Percentiles rank a stretch among this genome's conserved stretches.
These are phyloP conservation scores for Monodelphis domestica DNA, from an alignment of 2,797 vertebrate genomes.

Conservation along the genomic window DNA sequence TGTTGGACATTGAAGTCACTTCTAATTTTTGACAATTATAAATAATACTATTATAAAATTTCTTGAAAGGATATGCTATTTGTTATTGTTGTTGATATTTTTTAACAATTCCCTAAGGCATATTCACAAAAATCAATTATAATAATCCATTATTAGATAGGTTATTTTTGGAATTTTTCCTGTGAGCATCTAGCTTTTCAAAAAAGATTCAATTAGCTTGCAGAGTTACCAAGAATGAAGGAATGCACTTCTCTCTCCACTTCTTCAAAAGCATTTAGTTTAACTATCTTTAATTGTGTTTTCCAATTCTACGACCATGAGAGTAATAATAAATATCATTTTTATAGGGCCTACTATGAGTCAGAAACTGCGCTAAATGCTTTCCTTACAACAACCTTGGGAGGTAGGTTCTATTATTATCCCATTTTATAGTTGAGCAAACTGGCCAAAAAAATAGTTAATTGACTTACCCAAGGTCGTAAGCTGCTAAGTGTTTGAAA, in stretches of 20 bases:
- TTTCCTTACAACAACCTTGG: neutral
- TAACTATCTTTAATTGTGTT: neutral
- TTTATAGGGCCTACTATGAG: neutral
- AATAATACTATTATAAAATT: neutral
- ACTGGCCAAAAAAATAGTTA: neutral
- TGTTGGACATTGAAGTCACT: neutral
- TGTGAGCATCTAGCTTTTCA: neutral
- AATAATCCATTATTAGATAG: neutral
- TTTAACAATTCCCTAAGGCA: neutral
- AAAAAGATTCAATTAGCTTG: neutral
- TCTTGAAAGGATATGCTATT: neutral
- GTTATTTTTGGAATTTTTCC: neutral
- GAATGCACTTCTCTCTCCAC: neutral
- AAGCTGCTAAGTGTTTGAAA: neutral
- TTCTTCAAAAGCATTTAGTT: too few species aligned
- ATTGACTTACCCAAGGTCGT: neutral
- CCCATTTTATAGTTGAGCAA: neutral
- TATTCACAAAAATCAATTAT: neutral
- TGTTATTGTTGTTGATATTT: neutral
- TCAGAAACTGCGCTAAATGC: neutral
- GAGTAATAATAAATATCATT: neutral
- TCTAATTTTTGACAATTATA: neutral
- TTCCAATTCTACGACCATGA: neutral
- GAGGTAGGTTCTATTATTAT: neutral
- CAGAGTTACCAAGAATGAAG: neutral